Percentiles rank a stretch among this genome's conserved stretches.
Conservation (phyloP, 2,113 vertebrate species). For the Tetrax tetrax region DNA sequence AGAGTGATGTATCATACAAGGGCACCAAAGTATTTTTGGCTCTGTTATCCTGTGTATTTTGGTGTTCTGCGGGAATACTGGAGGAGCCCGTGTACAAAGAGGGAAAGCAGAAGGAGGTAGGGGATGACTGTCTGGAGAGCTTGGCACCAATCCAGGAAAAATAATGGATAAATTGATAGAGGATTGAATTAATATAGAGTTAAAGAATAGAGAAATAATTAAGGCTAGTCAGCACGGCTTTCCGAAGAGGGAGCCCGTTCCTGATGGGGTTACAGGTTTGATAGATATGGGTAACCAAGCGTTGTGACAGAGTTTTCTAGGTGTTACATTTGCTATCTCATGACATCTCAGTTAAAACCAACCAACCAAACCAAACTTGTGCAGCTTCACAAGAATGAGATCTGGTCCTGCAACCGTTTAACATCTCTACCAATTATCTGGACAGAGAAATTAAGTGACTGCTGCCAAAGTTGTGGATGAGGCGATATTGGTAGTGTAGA, state of each 20-base stretch:
- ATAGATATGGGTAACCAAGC: not conserved
- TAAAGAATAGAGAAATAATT: not conserved
- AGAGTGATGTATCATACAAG: not conserved
- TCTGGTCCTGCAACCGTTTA: not conserved
- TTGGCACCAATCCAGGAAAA: conserved; percentile 16
- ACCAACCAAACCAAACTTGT: not conserved
- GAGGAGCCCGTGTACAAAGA: not conserved
- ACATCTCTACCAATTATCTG: not conserved
- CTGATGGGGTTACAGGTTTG: not conserved
- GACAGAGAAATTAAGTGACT: not conserved
- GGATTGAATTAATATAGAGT: not conserved
- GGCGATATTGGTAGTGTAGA: not conserved
- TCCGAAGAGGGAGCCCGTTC: not conserved
- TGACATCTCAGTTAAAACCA: not conserved
- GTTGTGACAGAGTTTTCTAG: not conserved
- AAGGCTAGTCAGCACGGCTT: not conserved
- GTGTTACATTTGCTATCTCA: not conserved
- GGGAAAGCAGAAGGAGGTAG: not conserved
- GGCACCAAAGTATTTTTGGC: not conserved
- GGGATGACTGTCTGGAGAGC: not conserved
- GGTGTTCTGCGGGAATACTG: fast-evolving
- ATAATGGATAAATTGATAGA: not conserved
- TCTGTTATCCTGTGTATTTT: fast-evolving
- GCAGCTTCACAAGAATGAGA: not conserved
- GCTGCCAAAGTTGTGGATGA: not conserved